phyloP scores from a whole-genome alignment of 2,888 invertebrate species.

The Corythucha ciliata region DNA sequence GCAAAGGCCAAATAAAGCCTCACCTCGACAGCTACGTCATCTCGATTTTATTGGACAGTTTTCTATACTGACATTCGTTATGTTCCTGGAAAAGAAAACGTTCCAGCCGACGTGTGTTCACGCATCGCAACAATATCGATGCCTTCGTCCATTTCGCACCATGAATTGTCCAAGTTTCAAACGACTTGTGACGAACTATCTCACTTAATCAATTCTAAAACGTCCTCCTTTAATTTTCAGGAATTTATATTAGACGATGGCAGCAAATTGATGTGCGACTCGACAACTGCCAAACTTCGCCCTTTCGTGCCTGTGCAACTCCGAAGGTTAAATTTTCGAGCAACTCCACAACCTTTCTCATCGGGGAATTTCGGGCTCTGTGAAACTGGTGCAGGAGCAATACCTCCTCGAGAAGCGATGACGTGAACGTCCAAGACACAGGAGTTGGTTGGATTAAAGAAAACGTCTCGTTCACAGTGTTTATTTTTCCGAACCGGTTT shows the following conservation, averaged over 20 bases:
- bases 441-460: too few relatives aligned
- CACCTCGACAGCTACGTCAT: constrained; percentile 23
- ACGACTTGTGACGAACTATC: not conserved
- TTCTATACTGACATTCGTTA: constrained; percentile 21
- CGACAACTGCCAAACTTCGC: constrained; percentile 3
- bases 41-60: constrained; percentile 22
- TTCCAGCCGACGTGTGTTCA: constrained; percentile 11
- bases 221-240: constrained; percentile 27
- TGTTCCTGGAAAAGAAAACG: constrained; percentile 11
- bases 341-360: not conserved
- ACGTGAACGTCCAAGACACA: too few relatives aligned
- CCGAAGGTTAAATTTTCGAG: not conserved
- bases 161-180: constrained; percentile 2
- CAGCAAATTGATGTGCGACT: not conserved
- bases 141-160: not conserved
- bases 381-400: constrained; percentile 4
- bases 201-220: not conserved
- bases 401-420: too few relatives aligned
- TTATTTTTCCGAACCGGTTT: too few relatives aligned
- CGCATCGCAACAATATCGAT: not conserved
- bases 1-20: constrained; percentile 16
- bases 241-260: constrained; percentile 27
- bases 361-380: constrained; percentile 1
- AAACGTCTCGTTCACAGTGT: too few relatives aligned
- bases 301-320: constrained; percentile 1